Evolutionary conservation across 2,888 invertebrate genomes (phyloP), one percentile per base, ranked within the genome.

Genomic region (Altica lythri): DNA sequence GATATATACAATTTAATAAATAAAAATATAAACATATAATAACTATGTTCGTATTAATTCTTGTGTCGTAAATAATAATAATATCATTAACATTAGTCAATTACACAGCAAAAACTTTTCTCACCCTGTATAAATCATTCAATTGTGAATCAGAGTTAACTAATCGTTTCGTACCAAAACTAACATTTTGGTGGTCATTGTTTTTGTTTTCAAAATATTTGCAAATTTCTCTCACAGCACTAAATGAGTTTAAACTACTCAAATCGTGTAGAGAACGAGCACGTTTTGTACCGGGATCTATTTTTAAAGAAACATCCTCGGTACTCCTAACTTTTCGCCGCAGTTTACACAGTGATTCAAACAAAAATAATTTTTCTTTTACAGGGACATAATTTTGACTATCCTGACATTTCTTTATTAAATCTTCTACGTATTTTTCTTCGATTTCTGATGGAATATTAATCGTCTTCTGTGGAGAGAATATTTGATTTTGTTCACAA

Each of bases 301-400:
- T 73, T 53, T 65, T 70, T 19, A 66, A 58, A 47, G 82, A 74
- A 40, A 86, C 81, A 68, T 86, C 85, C 65, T 85, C 86, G 44
- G 84, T 84, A 58, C 86, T 82, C 14, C 85, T 80, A 30, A 85
- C 81, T 57, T 83, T 78, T 6, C 83, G 78, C 1, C 84, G 83
- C 56, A 82, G 78, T 58, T 83, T 78, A 38, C 86, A 86, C 50
- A 88, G 70, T 1, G 86, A 86, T 68, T 88, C 88, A 68, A 88
- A 88, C 13, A 88, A 74, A 9, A 86, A 84, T 17, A 86, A 78
- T 64, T 88, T 84, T 65, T 88, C 87, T 62, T 82, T 80, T 30
- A 88, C 88, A 0, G 88, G 86, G 22, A 87, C 85, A 68, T 86
- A 87, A 63, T 81, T 81, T 55, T 86, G 83, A 10, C 78, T 76